Evolutionary conservation across 2,113 vertebrate genomes (phyloP).

Genomic region (Hyperopisus bebe): DNA sequence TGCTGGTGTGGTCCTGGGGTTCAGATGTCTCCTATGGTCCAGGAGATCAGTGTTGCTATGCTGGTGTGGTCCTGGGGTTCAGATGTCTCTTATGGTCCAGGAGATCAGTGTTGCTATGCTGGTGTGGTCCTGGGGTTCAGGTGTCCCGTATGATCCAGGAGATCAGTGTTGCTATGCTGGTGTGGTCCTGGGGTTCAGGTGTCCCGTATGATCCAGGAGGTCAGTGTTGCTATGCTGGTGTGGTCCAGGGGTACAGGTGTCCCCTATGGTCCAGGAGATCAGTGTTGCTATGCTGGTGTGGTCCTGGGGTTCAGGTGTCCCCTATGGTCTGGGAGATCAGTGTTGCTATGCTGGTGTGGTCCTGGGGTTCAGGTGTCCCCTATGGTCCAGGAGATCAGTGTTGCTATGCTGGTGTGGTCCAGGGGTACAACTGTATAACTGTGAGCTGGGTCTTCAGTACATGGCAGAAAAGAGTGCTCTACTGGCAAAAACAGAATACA

Average conservation of each 20-base stretch:
- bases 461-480: neutral
- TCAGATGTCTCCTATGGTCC: neutral
- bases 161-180: neutral
- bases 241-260: no score
- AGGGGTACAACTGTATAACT: neutral
- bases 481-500: neutral
- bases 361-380: neutral
- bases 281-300: no score
- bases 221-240: no score
- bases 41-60: neutral
- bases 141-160: neutral
- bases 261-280: no score
- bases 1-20: neutral
- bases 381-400: neutral
- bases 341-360: neutral
- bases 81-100: neutral
- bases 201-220: no score
- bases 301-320: no score
- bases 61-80: neutral
- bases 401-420: neutral
- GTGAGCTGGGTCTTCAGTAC: neutral
- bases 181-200: no score
- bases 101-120: neutral
- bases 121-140: neutral
- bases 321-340: no score